Conservation (phyloP, 1,140 invertebrate genomes). For the Diabrotica undecimpunctata region DNA sequence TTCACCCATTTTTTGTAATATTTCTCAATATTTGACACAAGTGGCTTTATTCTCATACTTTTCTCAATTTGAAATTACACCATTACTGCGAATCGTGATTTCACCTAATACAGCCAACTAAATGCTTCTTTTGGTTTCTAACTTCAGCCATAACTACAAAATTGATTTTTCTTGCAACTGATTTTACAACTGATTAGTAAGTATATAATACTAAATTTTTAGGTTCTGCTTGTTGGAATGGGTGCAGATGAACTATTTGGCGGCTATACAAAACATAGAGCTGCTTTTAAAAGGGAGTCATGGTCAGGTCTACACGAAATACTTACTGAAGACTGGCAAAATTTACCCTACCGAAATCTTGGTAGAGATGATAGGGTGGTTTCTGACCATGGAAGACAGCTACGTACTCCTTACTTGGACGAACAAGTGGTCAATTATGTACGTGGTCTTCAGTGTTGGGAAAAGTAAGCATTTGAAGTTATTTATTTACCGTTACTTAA, state of each 20-base stretch:
- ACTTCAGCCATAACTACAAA: no score
- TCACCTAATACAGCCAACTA: no score
- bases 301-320: conserved; percentile 68
- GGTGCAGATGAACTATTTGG: conserved; percentile 97
- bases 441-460: conserved; percentile 64
- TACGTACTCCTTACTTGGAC: conserved; percentile 91
- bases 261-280: conserved; percentile 87
- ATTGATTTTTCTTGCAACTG: no score
- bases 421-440: conserved; percentile 80
- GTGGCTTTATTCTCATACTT: no score
- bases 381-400: conserved; percentile 72
- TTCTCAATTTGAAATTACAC: no score
- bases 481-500: neutral
- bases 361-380: conserved; percentile 90
- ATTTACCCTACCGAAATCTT: conserved; percentile 88
- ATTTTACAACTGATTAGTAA: no score
- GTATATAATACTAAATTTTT: conserved; percentile 3
- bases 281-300: conserved; percentile 61
- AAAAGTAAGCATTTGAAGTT: conserved; percentile 58
- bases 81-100: no score
- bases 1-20: no score
- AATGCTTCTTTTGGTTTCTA: no score
- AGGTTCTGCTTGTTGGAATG: conserved; percentile 86
- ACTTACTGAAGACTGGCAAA: conserved; percentile 71
- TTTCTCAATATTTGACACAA: no score